A percentile compares a stretch with the other conserved stretches of the same genome.
These are phyloP conservation scores for Bemisia tabaci DNA, from an alignment of 1,140 invertebrate species.

Conservation along the genomic window DNA sequence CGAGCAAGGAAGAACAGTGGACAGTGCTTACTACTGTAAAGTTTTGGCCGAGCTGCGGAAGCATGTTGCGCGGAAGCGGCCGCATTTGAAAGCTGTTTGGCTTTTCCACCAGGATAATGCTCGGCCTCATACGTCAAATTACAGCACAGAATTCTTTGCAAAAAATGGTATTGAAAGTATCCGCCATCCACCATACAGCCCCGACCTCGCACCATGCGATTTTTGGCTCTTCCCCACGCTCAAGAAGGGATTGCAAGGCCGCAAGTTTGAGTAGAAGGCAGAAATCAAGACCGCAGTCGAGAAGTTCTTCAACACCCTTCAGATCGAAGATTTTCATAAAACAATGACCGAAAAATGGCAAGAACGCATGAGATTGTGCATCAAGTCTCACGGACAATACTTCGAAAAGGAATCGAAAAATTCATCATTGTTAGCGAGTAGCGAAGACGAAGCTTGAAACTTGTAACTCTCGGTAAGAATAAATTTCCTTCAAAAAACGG, in stretches of 20 bases:
- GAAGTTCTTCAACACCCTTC: not conserved
- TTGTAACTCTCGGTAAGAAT: too few relatives aligned
- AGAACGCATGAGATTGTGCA: too few relatives aligned
- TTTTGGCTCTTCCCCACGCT: slow-evolving; percentile 21
- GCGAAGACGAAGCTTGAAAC: too few relatives aligned
- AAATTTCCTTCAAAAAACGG: too few relatives aligned
- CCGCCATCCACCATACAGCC: slow-evolving; percentile 11
- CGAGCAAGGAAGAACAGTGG: slow-evolving; percentile 20
- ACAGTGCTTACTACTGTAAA: not conserved
- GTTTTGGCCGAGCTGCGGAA: not conserved
- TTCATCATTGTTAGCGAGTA: too few relatives aligned
- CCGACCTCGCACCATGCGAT: slow-evolving; percentile 15
- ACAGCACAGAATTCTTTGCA: not conserved
- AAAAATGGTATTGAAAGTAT: slow-evolving; percentile 6
- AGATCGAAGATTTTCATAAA: too few relatives aligned
- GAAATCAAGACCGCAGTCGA: slow-evolving; percentile 7
- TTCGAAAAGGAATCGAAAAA: too few relatives aligned
- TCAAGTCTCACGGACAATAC: too few relatives aligned
- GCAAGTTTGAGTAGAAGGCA: slow-evolving; percentile 9
- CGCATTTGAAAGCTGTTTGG: not conserved
- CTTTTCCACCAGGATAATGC: slow-evolving; percentile 10
- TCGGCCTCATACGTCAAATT: slow-evolving; percentile 5
- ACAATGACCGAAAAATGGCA: too few relatives aligned
- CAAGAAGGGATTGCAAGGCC: slow-evolving; percentile 16
- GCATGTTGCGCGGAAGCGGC: not conserved